Evolutionary conservation across 2,888 invertebrate genomes (phyloP).

Genomic region (Sabellastarte sp.): DNA sequence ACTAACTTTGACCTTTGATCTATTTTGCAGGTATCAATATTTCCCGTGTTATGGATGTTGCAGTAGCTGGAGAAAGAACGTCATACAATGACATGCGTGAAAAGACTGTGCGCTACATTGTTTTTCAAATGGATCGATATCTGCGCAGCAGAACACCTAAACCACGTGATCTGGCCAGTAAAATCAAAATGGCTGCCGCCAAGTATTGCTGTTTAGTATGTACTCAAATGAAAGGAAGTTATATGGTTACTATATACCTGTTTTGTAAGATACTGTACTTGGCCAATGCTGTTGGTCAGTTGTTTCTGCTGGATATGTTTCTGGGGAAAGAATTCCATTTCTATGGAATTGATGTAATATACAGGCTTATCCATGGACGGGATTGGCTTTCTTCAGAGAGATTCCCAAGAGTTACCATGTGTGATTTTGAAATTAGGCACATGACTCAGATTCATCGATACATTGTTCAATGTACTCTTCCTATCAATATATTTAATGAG

Average conservation of each 20-base stretch:
- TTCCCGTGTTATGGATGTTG: slow-evolving; percentile 18
- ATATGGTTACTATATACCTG: slow-evolving; percentile 48
- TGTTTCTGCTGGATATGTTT: slow-evolving; percentile 5
- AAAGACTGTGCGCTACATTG: slow-evolving; percentile 21
- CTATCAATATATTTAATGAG: slow-evolving; percentile 6
- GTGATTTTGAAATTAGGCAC: slow-evolving; percentile 4
- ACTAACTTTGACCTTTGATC: background rate
- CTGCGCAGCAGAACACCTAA: slow-evolving; percentile 5
- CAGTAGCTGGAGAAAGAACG: slow-evolving; percentile 17
- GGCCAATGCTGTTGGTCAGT: slow-evolving; percentile 1
- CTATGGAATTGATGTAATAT: background rate
- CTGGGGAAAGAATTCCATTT: slow-evolving; percentile 3
- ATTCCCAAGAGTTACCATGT: slow-evolving; percentile 4
- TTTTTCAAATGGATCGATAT: slow-evolving; percentile 17
- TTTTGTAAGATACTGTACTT: background rate
- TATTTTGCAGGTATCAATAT: slow-evolving; percentile 8
- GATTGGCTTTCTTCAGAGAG: background rate
- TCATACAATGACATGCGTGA: slow-evolving; percentile 21
- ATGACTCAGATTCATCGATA: slow-evolving; percentile 1
- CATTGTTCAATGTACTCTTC: slow-evolving; percentile 3
- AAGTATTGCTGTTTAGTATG: slow-evolving; percentile 53
- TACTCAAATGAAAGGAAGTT: slow-evolving; percentile 55
- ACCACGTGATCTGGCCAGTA: slow-evolving; percentile 1
- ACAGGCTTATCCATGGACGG: background rate
- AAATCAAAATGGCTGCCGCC: slow-evolving; percentile 3